A percentile compares a stretch with the other conserved stretches of the same genome.
Evolutionary conservation across 2,797 vertebrate genomes (phyloP).

Genomic region (Pristis pectinata): DNA sequence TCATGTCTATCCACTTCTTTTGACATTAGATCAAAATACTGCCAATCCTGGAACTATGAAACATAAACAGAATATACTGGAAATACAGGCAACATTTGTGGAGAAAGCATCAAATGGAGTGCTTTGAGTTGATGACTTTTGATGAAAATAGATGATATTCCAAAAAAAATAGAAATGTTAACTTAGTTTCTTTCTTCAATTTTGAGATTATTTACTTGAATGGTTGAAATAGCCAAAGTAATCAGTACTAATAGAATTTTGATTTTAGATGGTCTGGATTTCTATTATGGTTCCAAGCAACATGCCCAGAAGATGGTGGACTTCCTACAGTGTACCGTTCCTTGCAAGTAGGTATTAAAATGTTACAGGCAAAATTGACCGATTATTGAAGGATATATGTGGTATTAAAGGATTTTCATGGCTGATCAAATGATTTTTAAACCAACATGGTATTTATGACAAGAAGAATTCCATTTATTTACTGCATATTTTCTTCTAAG

Average conservation of each 20-base stretch:
- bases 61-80: too few species aligned
- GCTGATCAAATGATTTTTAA: background rate
- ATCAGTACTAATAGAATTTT: background rate
- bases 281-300: conserved; percentile 89
- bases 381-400: background rate
- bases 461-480: background rate
- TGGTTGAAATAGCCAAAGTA: background rate
- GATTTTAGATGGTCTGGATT: conserved; percentile 85
- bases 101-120: too few species aligned
- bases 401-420: background rate
- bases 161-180: too few species aligned
- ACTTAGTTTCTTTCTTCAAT: background rate
- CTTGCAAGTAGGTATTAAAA: conserved; percentile 69
- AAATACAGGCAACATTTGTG: too few species aligned
- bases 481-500: too few species aligned
- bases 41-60: too few species aligned
- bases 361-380: background rate
- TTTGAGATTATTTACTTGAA: background rate
- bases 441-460: background rate
- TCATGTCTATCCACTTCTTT: background rate
- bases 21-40: too few species aligned
- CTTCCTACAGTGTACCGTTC: conserved; percentile 88
- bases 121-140: too few species aligned
- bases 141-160: too few species aligned
- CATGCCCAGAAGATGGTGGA: conserved; percentile 95